phyloP scores from a whole-genome alignment of 2,113 vertebrate species.

The Cynocephalus volans region DNA sequence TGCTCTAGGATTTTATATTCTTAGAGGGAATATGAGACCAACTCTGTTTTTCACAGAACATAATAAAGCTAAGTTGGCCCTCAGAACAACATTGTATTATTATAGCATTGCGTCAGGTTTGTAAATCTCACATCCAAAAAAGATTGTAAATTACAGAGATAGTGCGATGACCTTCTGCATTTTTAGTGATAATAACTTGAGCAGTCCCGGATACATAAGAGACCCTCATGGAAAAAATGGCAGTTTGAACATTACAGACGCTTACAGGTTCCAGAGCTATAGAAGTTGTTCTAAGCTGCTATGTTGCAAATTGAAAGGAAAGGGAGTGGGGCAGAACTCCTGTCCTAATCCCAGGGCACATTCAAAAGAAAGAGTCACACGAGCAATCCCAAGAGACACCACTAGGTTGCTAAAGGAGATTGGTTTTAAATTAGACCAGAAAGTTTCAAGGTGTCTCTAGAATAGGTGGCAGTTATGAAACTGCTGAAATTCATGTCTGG shows the following conservation, averaged over 20 bases:
- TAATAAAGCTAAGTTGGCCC: background rate
- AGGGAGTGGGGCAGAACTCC: background rate
- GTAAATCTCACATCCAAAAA: constrained; percentile 9
- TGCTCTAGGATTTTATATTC: background rate
- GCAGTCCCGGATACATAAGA: background rate
- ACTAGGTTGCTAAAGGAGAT: background rate
- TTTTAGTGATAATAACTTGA: background rate
- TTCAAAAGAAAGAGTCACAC: background rate
- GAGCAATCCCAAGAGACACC: background rate
- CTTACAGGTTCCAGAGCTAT: background rate
- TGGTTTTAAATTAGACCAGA: background rate
- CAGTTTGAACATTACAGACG: background rate
- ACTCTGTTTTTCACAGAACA: background rate
- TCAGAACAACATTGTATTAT: background rate
- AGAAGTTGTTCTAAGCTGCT: background rate
- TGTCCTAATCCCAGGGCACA: background rate
- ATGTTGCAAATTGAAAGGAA: background rate
- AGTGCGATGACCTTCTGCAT: background rate
- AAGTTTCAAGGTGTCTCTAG: constrained; percentile 27
- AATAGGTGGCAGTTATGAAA: background rate
- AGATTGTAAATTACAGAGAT: background rate
- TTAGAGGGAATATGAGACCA: background rate
- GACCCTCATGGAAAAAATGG: background rate
- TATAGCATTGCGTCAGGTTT: background rate
- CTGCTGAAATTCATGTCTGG: background rate